phyloP scores from a whole-genome alignment of 2,113 vertebrate species.

The Cyprinodon tularosa region DNA sequence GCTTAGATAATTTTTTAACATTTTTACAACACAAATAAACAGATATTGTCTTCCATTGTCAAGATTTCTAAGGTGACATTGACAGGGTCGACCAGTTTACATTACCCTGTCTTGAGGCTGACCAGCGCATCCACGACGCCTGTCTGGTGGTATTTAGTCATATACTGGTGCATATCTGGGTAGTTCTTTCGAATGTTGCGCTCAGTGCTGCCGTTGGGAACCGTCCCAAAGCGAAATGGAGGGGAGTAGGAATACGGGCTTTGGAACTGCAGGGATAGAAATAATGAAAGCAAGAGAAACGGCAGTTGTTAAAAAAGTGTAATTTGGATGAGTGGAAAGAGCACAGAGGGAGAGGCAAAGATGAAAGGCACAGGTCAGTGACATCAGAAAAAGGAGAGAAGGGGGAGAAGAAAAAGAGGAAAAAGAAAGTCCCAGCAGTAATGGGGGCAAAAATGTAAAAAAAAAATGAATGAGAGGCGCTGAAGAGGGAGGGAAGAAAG shows the following conservation, averaged over 20 bases:
- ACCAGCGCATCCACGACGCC: constrained; percentile 93
- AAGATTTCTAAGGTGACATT: constrained; percentile 22
- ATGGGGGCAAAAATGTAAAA: neutral
- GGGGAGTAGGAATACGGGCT: constrained; percentile 95
- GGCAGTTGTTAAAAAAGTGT: neutral
- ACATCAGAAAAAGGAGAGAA: constrained; percentile 2
- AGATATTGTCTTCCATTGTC: neutral
- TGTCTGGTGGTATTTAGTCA: constrained; percentile 96
- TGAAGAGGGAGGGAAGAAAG: constrained; percentile 10
- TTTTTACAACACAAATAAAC: constrained; percentile 21
- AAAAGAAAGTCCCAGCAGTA: neutral
- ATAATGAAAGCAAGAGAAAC: constrained; percentile 7
- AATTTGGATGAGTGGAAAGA: neutral
- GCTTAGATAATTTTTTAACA: constrained; percentile 23
- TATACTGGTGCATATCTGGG: constrained; percentile 98
- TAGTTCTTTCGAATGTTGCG: constrained; percentile 99
- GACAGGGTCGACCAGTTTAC: constrained; percentile 31
- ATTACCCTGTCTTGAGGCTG: constrained; percentile 96
- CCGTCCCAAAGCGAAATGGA: constrained; percentile 96
- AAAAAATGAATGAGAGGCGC: constrained; percentile 6
- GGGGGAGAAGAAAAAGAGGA: neutral
- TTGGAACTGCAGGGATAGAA: constrained; percentile 86
- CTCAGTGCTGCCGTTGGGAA: constrained; percentile 97
- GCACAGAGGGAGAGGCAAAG: neutral
- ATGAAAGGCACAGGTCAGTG: constrained; percentile 5